A percentile compares a stretch with the other conserved stretches of the same genome.
phyloP scores from a whole-genome alignment of 2,113 vertebrate species.

The Leptosomus discolor region DNA sequence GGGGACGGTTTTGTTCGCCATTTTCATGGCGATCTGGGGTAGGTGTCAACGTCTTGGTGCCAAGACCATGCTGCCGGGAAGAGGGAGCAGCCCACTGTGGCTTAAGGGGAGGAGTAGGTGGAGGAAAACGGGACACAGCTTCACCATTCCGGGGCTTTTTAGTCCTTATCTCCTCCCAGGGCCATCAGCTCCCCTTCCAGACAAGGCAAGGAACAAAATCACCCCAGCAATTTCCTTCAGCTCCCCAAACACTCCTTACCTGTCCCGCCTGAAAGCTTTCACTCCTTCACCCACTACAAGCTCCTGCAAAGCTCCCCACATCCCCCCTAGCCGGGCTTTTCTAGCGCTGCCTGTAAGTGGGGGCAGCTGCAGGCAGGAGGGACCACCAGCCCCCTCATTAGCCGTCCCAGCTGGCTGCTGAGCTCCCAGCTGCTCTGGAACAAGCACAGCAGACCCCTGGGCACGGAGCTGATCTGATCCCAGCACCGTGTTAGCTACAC shows the following conservation, averaged over 20 bases:
- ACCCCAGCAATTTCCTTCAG: not conserved
- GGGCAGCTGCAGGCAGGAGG: not conserved
- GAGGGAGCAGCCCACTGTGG: not conserved
- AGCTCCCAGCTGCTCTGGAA: not conserved
- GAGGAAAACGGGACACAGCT: not conserved
- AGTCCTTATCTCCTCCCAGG: not conserved
- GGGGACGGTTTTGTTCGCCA: slow-evolving; percentile 88
- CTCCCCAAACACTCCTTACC: not conserved
- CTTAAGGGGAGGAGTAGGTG: not conserved
- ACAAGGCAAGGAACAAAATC: not conserved
- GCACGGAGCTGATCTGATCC: not conserved
- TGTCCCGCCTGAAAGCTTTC: not conserved
- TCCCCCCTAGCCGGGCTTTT: not conserved
- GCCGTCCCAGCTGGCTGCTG: fast-evolving
- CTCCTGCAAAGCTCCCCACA: not conserved
- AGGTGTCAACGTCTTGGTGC: slow-evolving; percentile 19
- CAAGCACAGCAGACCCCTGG: not conserved
- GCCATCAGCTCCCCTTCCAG: not conserved
- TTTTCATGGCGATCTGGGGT: slow-evolving; percentile 96
- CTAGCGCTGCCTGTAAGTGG: not conserved
- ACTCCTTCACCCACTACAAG: not conserved
- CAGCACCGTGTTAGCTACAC: no score
- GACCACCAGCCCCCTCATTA: not conserved
- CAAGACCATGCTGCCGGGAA: fast-evolving
- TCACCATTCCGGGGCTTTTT: no score